phyloP scores from a whole-genome alignment of 1,140 invertebrate species.

The Rhagoletis pomonella region DNA sequence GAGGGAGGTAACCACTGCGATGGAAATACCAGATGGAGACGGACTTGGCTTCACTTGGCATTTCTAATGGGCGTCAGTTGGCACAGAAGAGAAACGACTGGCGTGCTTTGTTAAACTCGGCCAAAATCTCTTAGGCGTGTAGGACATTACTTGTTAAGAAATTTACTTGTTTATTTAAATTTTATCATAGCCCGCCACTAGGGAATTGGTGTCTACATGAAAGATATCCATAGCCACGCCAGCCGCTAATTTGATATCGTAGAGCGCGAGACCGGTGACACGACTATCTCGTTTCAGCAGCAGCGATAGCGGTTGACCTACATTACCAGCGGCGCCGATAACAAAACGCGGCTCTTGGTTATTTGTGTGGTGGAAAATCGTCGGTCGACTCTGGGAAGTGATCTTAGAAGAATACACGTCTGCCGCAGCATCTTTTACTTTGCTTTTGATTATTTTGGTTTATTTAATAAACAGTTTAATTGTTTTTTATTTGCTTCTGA shows the following conservation, averaged over 20 bases:
- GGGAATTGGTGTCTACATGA: constrained; percentile 84
- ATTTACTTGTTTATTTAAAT: too few relatives aligned
- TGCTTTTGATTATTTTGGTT: background rate
- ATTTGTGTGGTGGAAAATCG: background rate
- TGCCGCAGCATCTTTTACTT: background rate
- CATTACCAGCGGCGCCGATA: constrained; percentile 89
- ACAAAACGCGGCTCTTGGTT: constrained; percentile 79
- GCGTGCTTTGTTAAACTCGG: too few relatives aligned
- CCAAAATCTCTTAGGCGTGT: too few relatives aligned
- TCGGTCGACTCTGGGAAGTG: background rate
- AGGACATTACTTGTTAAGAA: too few relatives aligned
- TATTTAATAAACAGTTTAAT: background rate
- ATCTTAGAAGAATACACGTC: background rate
- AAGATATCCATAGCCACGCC: constrained; percentile 91
- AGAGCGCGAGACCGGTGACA: constrained; percentile 82
- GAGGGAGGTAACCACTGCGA: too few relatives aligned
- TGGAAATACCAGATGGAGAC: too few relatives aligned
- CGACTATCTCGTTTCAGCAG: constrained; percentile 85
- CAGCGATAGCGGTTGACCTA: constrained; percentile 81
- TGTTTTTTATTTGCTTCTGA: background rate
- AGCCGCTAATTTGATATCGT: constrained; percentile 85
- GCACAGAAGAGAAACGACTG: too few relatives aligned
- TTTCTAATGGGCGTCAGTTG: too few relatives aligned
- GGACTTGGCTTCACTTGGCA: too few relatives aligned
- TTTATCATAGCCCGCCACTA: constrained; percentile 82